Evolutionary conservation across 2,113 vertebrate species (phyloP).

Genomic region (Eclectus roratus): DNA sequence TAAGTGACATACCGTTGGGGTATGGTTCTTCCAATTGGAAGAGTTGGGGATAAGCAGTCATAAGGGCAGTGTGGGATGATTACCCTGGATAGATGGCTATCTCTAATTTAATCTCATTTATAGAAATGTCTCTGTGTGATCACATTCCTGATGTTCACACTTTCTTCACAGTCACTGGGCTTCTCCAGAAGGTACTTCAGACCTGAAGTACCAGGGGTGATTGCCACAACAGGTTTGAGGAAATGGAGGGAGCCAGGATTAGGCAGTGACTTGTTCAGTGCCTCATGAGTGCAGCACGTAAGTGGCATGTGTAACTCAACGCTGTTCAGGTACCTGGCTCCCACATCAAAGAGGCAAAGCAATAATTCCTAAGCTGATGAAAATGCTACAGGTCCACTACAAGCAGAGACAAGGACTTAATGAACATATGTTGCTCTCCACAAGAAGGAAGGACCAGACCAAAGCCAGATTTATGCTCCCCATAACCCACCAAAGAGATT

Average conservation of each 20-base stretch:
- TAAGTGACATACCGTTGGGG: not conserved
- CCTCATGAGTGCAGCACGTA: not conserved
- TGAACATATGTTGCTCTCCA: not conserved
- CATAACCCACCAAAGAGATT: not conserved
- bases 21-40: not conserved
- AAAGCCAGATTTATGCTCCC: not conserved
- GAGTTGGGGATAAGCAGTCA: not conserved
- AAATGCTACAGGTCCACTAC: not conserved
- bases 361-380: not conserved
- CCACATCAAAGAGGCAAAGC: not conserved
- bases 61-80: not conserved
- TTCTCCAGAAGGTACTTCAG: not conserved
- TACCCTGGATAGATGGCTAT: not conserved
- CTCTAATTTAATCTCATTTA: not conserved
- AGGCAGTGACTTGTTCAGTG: not conserved
- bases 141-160: not conserved
- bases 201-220: not conserved
- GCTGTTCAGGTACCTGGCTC: not conserved
- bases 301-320: not conserved
- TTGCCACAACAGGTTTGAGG: not conserved
- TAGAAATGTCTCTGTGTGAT: not conserved
- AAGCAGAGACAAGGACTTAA: not conserved
- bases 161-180: not conserved
- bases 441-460: not conserved
- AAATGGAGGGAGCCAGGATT: not conserved